Evolutionary conservation across 2,888 invertebrate genomes (phyloP), one percentile per base, ranked within the genome.

Genomic region (Tiliacea citrago): DNA sequence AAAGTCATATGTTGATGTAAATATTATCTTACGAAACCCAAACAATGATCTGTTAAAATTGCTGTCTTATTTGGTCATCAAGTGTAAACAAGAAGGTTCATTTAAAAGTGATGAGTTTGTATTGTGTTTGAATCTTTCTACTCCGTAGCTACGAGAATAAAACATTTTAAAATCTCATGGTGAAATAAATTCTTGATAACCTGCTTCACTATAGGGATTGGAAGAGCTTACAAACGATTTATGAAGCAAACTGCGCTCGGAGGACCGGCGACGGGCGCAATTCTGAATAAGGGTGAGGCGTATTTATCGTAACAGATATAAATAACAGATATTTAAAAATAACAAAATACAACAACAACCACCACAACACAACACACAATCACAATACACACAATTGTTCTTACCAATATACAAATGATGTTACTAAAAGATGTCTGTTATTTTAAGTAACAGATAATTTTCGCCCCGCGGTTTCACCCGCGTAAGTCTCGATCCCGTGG

Each of bases 201-300:
- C 42, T 24, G n/a, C 13, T 55, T 51, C 49, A n/a, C 42, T 57
- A 55, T 18, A 35, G 61, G 35, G 49, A 65, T 68, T 35, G 53
- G 53, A 72, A 68, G 67, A 70, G 61, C 67, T 83, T 60, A 51
- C 79, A 55, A 55, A 58, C 49, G 60, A 83, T 68, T 79, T 72
- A 79, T 72, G 58, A 57, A 62, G 61, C 51, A 77, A 77, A 24
- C 24, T 42, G 67, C 21, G 47, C 45, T 24, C 16, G 10, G n/a
- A 66, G 47, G 65, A 61, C n/a, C 2, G 1, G 29, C 29, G 29
- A 29, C n/a, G 35, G 29, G 65, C 45, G 65, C 47, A 62, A 16
- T 3, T 6, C 12, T 62, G 57, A 57, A 68, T 29, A 29, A 3
- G 29, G 29, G 29, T 29, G 29, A 29, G 29, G 29, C 29, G 29